Base-by-base conservation (phyloP, 2,797 vertebrate genomes). In the Lindbergichthys nudifrons region DNA sequence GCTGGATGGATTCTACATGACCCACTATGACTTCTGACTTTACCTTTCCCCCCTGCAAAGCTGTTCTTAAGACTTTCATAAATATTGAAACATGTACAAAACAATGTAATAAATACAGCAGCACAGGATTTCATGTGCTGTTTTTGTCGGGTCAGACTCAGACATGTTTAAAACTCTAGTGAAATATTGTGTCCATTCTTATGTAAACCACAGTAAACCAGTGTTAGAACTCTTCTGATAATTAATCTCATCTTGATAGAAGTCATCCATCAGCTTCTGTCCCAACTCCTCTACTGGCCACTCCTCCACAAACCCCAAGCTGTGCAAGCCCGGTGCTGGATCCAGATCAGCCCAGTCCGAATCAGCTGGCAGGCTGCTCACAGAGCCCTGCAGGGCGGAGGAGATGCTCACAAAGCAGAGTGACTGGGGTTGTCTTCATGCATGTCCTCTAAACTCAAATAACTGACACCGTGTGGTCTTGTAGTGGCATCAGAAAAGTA, bases 361-460 rank as follows among this genome's bases (percentile, higher is more conserved):
- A 10, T 71, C 19, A 8, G 18, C 45, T 32, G 12, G 2, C n/a
- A n/a, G 64, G n/a, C 32, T 58, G 56, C 42, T 57, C 0, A 50
- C 30, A 10, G 60, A 66, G 9, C 26, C 61, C 0, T 54, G 21
- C n/a, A 23, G 3, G 13, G 13, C 3, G 0, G 23, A 41, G 1
- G 39, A 45, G 10, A 82, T 48, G 0, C 26, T 72, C 26, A 75
- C 5, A 73, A 32, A 12, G 73, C 48, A 45, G 79, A 75, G 52
- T 60, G 54, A 50, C 14, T 54, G 32, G 19, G 30, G 3, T 2
- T 14, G 2, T 64, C 53, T 50, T 57, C 16, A n/a, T 62, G 15
- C 56, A 41, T 57, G 39, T 53, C 23, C 18, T 73, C 70, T 65
- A 63, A 76, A 36, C 19, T 3, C 48, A 26, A 32, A 15, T 46